Percentiles rank a stretch among this genome's conserved stretches.
phyloP scores from a whole-genome alignment of 2,797 vertebrate genomes.

The Chrysocyon brachyurus region DNA sequence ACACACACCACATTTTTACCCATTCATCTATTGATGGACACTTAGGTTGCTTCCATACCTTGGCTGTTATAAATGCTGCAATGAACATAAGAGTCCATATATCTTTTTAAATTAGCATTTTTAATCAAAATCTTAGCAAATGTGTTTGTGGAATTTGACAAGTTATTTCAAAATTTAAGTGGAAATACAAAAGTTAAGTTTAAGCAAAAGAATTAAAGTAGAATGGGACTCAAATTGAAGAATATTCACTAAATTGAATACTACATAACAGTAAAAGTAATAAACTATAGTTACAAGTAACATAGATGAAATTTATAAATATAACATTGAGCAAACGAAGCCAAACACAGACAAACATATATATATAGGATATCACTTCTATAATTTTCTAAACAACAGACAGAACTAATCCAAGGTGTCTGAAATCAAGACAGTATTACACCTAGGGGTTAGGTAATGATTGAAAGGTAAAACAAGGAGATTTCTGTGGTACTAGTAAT shows the following conservation, averaged over 20 bases:
- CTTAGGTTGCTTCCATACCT: background rate
- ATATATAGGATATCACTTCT: background rate
- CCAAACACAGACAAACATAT: background rate
- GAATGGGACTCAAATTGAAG: background rate
- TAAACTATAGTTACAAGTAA: background rate
- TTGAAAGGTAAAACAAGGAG: background rate
- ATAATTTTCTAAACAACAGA: background rate
- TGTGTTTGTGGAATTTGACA: background rate
- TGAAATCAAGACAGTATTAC: background rate
- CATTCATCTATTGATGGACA: background rate
- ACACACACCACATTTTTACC: background rate
- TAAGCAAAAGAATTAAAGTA: background rate
- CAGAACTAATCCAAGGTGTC: background rate
- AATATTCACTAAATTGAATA: background rate
- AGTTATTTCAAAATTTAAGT: slow-evolving; percentile 2
- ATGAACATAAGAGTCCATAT: background rate
- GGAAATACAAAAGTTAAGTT: background rate
- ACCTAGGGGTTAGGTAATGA: background rate
- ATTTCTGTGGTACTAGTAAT: background rate
- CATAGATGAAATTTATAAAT: background rate
- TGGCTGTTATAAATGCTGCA: background rate
- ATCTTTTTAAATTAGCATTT: background rate
- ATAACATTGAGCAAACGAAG: background rate
- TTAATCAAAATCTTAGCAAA: background rate
- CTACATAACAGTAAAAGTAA: background rate